A percentile compares a stretch with the other conserved stretches of the same genome.
These are phyloP conservation scores for Anneissia japonica DNA, from an alignment of 35 echinoderm and acorn worm species.

Conservation along the genomic window DNA sequence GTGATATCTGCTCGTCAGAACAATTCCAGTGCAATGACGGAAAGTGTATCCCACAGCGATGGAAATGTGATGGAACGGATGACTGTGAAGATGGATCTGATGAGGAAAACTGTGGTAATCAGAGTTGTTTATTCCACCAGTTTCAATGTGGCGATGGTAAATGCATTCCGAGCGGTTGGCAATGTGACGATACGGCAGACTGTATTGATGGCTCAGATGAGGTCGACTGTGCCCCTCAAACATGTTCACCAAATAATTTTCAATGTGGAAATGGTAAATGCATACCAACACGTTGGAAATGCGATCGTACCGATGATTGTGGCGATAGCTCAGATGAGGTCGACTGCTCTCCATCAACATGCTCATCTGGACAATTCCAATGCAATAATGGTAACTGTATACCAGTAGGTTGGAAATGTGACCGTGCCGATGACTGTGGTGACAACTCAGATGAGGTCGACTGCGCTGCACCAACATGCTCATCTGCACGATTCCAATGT, in stretches of 20 bases:
- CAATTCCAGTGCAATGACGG: too few species aligned
- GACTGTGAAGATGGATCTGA: too few species aligned
- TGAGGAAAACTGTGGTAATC: too few species aligned
- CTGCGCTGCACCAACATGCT: neutral
- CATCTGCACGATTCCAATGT: neutral
- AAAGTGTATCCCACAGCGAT: too few species aligned
- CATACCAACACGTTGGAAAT: neutral
- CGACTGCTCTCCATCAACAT: neutral
- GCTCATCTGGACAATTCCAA: too few species aligned
- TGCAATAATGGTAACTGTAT: too few species aligned
- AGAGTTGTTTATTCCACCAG: neutral
- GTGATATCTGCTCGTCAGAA: too few species aligned
- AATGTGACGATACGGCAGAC: neutral
- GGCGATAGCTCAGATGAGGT: neutral
- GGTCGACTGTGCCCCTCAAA: neutral
- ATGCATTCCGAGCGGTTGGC: neutral
- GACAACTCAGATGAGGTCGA: neutral
- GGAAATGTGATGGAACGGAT: too few species aligned
- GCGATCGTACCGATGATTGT: neutral
- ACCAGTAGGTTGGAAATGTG: too few species aligned
- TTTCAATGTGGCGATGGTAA: neutral
- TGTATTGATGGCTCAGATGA: neutral
- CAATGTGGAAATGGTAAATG: conserved; percentile 38
- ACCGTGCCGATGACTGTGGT: neutral
- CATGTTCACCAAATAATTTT: conserved; percentile 33